Conservation (phyloP, 1,140 invertebrate species). For the Zaprionus nigranus region DNA sequence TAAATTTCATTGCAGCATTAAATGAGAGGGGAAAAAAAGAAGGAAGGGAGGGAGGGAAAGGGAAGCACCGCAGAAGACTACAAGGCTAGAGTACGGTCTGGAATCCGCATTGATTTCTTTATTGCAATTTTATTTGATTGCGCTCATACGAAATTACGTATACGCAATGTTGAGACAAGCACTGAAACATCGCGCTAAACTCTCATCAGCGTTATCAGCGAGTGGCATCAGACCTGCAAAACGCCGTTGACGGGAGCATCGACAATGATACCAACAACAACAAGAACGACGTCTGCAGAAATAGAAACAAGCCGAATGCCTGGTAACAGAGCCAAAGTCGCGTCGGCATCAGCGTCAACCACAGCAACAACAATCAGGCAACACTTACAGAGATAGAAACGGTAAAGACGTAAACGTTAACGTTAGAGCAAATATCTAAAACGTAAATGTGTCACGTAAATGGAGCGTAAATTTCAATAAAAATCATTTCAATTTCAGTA, state of each 20-base stretch:
- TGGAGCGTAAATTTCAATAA: conserved; percentile 83
- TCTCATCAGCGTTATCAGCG: conserved; percentile 73
- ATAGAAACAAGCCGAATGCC: not conserved
- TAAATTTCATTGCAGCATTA: conserved; percentile 68
- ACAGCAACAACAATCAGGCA: conserved; percentile 66
- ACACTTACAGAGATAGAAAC: conserved; percentile 52
- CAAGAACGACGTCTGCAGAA: conserved; percentile 15
- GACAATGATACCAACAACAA: conserved; percentile 22
- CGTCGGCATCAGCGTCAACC: conserved; percentile 19
- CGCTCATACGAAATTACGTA: conserved; percentile 76
- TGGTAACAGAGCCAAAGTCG: not conserved
- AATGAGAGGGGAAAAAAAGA: conserved; percentile 22
- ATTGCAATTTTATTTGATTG: conserved; percentile 82
- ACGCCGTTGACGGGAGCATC: conserved; percentile 28
- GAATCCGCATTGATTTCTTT: conserved; percentile 81
- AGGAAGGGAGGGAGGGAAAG: not conserved
- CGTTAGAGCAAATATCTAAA: conserved; percentile 73
- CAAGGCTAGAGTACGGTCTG: not conserved
- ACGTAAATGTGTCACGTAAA: conserved; percentile 83
- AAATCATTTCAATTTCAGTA: conserved; percentile 80
- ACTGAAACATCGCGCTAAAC: conserved; percentile 50
- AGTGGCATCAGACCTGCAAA: conserved; percentile 46
- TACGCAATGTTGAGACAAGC: conserved; percentile 76
- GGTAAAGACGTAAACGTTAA: conserved; percentile 37
- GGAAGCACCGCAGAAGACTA: not conserved